phyloP scores from a whole-genome alignment of 2,113 vertebrate species.

The Embiotoca jacksoni region DNA sequence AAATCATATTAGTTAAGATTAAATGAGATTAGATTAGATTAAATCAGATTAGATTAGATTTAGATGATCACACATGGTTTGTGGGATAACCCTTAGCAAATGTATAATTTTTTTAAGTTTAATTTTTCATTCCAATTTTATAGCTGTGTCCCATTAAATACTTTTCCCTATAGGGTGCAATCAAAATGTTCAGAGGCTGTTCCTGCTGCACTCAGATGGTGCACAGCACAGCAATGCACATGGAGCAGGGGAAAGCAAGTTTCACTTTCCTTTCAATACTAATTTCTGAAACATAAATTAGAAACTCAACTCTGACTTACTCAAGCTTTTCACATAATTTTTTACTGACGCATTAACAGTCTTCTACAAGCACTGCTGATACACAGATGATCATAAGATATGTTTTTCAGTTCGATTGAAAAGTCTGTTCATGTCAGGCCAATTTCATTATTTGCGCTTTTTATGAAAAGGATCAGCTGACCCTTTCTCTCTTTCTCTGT shows the following conservation, averaged over 20 bases:
- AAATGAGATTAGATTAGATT: constrained; percentile 1
- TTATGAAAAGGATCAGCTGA: background rate
- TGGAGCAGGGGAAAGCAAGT: too few species aligned
- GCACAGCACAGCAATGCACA: too few species aligned
- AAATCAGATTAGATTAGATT: background rate
- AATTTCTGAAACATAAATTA: constrained; percentile 20
- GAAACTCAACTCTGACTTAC: constrained; percentile 10
- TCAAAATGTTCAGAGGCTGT: too few species aligned
- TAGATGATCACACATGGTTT: too few species aligned
- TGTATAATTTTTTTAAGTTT: too few species aligned
- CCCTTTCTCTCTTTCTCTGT: background rate
- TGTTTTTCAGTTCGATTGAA: background rate
- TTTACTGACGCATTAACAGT: background rate
- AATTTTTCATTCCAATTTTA: too few species aligned
- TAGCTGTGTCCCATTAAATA: too few species aligned
- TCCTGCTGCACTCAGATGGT: too few species aligned
- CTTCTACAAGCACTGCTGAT: background rate
- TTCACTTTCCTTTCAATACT: background rate
- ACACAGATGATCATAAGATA: background rate
- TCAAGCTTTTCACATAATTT: constrained; percentile 6
- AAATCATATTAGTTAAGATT: background rate
- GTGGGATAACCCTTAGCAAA: too few species aligned
- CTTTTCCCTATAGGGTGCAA: too few species aligned
- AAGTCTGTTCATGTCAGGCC: background rate
- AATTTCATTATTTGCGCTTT: background rate